A percentile compares a stretch with the other conserved stretches of the same genome.
These are phyloP conservation scores for Hermetia illucens DNA, from an alignment of 1,140 invertebrate genomes.

Conservation along the genomic window DNA sequence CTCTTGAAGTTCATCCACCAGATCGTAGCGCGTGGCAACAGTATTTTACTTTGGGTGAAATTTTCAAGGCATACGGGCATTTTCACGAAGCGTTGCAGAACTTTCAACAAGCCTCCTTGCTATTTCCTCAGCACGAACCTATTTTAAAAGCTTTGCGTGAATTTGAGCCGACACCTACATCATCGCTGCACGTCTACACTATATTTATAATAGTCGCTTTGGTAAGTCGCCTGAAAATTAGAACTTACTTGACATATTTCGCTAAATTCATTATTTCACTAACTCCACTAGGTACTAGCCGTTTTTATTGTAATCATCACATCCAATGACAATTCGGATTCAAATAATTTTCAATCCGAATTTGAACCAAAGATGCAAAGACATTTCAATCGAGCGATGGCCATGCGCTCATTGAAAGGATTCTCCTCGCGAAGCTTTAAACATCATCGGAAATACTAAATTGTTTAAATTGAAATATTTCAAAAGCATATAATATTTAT, in stretches of 20 bases:
- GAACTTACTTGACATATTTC: too few relatives aligned
- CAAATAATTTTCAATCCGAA: slow-evolving; percentile 29
- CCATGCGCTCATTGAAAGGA: slow-evolving; percentile 61
- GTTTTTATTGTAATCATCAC: slow-evolving; percentile 69
- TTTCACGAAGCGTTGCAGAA: slow-evolving; percentile 69
- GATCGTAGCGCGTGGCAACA: slow-evolving; percentile 80
- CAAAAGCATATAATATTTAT: too few relatives aligned
- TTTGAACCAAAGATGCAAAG: slow-evolving; percentile 51
- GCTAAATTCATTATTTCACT: too few relatives aligned
- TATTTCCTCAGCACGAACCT: slow-evolving; percentile 69
- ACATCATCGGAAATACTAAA: slow-evolving; percentile 17
- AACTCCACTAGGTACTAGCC: slow-evolving; percentile 60
- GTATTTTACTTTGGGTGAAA: slow-evolving; percentile 74
- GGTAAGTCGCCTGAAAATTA: slow-evolving; percentile 36
- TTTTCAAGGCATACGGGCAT: slow-evolving; percentile 73
- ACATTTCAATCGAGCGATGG: slow-evolving; percentile 74
- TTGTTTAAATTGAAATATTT: too few relatives aligned
- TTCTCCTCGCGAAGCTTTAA: slow-evolving; percentile 27
- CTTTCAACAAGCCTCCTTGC: slow-evolving; percentile 60
- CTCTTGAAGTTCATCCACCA: slow-evolving; percentile 56
- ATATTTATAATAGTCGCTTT: slow-evolving; percentile 73
- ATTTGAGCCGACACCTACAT: slow-evolving; percentile 53
- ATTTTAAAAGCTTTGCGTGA: slow-evolving; percentile 62
- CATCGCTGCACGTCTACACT: slow-evolving; percentile 65
- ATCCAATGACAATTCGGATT: slow-evolving; percentile 42